Evolutionary conservation across 2,113 vertebrate species (phyloP), one percentile per base, ranked within the genome.

Genomic region (Leptocoma aspasia): DNA sequence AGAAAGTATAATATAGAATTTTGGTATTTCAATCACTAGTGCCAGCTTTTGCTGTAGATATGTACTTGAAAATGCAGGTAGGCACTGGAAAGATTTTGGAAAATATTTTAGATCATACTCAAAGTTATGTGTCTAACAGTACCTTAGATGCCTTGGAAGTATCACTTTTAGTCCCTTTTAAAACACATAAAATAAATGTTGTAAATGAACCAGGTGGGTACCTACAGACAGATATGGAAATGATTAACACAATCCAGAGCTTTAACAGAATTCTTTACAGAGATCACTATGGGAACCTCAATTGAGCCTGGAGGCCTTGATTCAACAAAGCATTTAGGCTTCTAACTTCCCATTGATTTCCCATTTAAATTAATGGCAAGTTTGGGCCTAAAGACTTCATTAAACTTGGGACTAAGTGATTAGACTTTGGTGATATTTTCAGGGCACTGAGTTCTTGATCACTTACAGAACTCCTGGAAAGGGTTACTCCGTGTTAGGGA

Each of bases 291-390:
- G 41, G 89, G 91, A 90, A 86, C 94, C 83, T 81, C 91, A 75
- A 18, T 31, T 71, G 86, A 89, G 94, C 92, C 92, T 19, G 5
- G 52, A 91, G 65, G 75, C 66, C 54, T 77, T 82, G 75, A 91
- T 93, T 87, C 92, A 96, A 88, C 92, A 85, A 76, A 85, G 49
- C 50, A 69, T 91, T 91, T 95, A 95, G 94, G 50, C n/a, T 79
- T 49, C 94, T 49, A 90, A 65, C 75, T 90, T 93, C 41, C 69
- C 90, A 91, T 72, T 88, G 85, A 93, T 95, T 92, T 95, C 49
- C 41, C 85, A 82, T 91, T 95, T 93, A 87, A 93, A 93, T 94
- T 94, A 91, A 93, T 65, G 75, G 63, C 49, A 96, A 92, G 49
- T 92, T 88, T 61, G 53, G 66, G 18, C 78, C 85, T 77, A 85